Conservation (phyloP, 2,888 invertebrate genomes). For the Lepidocyrtinus sp. region DNA sequence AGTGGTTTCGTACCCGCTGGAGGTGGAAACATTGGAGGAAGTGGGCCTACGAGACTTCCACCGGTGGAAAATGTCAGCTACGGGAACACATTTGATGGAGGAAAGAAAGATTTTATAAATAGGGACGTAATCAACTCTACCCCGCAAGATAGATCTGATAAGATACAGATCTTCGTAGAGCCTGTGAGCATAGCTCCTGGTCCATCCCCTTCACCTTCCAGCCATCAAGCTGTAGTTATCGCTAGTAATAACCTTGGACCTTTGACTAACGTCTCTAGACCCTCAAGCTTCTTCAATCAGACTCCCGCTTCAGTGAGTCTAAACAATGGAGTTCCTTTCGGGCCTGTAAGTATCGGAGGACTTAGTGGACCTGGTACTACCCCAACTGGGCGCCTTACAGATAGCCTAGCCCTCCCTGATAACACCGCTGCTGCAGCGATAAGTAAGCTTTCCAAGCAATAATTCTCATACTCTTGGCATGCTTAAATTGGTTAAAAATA, state of each 20-base stretch:
- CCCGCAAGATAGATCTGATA: not conserved
- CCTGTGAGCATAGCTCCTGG: conserved; percentile 19
- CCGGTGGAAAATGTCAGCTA: conserved; percentile 12
- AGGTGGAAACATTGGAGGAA: not conserved
- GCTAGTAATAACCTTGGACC: conserved; percentile 44
- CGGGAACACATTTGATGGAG: not conserved
- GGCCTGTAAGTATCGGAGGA: conserved; percentile 42
- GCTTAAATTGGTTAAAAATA: not conserved
- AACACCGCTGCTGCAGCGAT: conserved; percentile 45
- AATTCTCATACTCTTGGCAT: not conserved
- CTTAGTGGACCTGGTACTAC: conserved; percentile 44
- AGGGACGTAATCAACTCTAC: not conserved
- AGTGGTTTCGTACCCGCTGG: conserved; percentile 7
- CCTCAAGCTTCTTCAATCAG: conserved; percentile 46
- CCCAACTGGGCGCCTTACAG: conserved; percentile 44
- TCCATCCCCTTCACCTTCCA: conserved; percentile 46
- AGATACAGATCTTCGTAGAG: not conserved
- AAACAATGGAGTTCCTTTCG: conserved; percentile 51
- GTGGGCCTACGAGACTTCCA: not conserved
- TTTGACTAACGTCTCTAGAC: conserved; percentile 31
- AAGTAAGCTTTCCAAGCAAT: conserved; percentile 39
- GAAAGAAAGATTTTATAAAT: not conserved
- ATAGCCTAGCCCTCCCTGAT: conserved; percentile 53
- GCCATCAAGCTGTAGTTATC: conserved; percentile 29
- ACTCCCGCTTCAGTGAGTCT: conserved; percentile 25